Evolutionary conservation across 2,888 invertebrate species (phyloP).

Genomic region (Rosalia funebris): DNA sequence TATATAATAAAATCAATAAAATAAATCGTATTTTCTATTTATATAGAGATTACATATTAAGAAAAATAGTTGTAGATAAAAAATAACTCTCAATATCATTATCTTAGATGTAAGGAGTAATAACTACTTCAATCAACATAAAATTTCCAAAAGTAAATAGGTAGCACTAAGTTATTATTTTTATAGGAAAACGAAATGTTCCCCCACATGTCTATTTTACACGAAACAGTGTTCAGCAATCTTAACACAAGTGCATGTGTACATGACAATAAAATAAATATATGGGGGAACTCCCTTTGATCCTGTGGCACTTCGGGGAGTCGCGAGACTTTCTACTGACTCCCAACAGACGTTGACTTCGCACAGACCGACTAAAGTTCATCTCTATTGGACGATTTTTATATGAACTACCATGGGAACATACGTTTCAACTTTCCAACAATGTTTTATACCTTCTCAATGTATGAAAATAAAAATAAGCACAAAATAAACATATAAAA

Average conservation of each 20-base stretch:
- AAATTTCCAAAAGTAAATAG: conserved; percentile 39
- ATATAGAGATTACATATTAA: too few relatives aligned
- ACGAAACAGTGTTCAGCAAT: conserved; percentile 56
- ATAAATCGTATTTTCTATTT: too few relatives aligned
- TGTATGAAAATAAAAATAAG: conserved; percentile 10
- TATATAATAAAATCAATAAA: too few relatives aligned
- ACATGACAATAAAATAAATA: conserved; percentile 64
- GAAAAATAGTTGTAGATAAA: too few relatives aligned
- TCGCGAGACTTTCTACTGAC: conserved; percentile 48
- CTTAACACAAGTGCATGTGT: conserved; percentile 61
- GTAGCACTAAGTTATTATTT: conserved; percentile 52
- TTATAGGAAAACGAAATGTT: conserved; percentile 45
- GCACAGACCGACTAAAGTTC: conserved; percentile 47
- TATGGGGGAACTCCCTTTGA: conserved; percentile 60
- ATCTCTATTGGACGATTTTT: conserved; percentile 50
- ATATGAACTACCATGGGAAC: conserved; percentile 39
- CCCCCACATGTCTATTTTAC: conserved; percentile 48
- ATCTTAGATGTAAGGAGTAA: too few relatives aligned
- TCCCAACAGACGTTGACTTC: conserved; percentile 48
- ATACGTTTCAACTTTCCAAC: conserved; percentile 24
- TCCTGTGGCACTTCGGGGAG: conserved; percentile 57
- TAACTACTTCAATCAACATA: conserved; percentile 40
- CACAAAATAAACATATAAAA: too few relatives aligned
- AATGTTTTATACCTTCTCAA: conserved; percentile 13
- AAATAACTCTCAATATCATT: neutral